Evolutionary conservation across 2,113 vertebrate genomes (phyloP), one percentile per base, ranked within the genome.

Genomic region (Archocentrus centrarchus): DNA sequence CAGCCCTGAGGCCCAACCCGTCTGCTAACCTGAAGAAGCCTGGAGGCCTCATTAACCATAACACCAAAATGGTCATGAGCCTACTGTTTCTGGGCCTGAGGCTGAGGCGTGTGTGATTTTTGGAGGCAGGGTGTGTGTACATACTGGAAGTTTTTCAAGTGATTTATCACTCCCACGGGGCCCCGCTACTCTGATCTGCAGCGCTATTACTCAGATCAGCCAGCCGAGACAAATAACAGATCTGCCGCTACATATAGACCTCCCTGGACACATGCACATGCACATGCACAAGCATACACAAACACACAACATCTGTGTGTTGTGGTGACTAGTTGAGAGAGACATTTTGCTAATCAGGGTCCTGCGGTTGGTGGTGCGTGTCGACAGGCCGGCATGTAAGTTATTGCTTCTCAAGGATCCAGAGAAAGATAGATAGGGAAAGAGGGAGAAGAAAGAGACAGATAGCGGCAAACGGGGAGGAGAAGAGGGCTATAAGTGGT

Each of bases 201-300:
- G 75, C 35, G 89, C 79, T 73, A 89, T 94, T 93, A 89, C 89
- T 93, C 89, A 86, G 87, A 91, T 90, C 92, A 89, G 87, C 57
- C 90, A 89, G 76, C 82, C 41, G 88, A 91, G 85, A 94, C 90
- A 85, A 88, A 93, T 79, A 88, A 86, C 86, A 91, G 82, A 88
- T 89, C 91, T 76, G 60, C 59, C 57, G 81, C 89, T 87, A 59
- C 79, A 86, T 58, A 35, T 17, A 24, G 85, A 89, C 89, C 85
- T 90, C 75, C 89, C 78, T 5, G 11, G 27, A 83, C 85, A 81
- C 53, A 61, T 57, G 60, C 44, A 73, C 44, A 27, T 27, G 27
- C 27, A 27, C 27, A 27, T 27, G 27, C 27, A 53, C 1, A 68
- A 7, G 2, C 9, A 47, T 64, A 55, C 77, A 61, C 32, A 73